These are phyloP conservation scores for Eilema caniola DNA, from an alignment of 2,888 invertebrate genomes.

Conservation along the genomic window DNA sequence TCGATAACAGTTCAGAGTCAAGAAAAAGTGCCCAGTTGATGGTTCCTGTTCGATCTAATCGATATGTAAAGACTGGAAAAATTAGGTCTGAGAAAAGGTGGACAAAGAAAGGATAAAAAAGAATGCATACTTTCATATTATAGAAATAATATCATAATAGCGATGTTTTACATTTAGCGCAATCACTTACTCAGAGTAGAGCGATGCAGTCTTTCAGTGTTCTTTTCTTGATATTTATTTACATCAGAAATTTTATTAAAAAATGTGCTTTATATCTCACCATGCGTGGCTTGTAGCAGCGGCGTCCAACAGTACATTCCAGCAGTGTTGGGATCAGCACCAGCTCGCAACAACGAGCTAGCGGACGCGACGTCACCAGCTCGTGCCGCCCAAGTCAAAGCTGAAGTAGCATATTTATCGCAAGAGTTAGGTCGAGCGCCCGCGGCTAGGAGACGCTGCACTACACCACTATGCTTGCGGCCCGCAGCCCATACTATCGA, in stretches of 20 bases:
- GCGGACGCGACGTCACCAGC: slow-evolving; percentile 96
- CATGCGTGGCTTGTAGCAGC: slow-evolving; percentile 92
- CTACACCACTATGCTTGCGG: slow-evolving; percentile 95
- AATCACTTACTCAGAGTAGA: no score
- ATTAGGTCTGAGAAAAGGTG: no score
- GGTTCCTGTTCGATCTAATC: no score
- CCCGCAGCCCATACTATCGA: slow-evolving; percentile 98
- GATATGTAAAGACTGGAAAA: no score
- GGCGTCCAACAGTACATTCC: slow-evolving; percentile 99
- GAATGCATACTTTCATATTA: no score
- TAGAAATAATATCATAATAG: no score
- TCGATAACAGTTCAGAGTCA: neutral
- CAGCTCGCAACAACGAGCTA: slow-evolving; percentile 92
- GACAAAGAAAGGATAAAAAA: no score
- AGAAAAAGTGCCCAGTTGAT: no score
- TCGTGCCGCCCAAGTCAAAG: slow-evolving; percentile 98
- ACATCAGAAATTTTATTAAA: no score
- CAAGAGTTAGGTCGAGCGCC: slow-evolving; percentile 98
- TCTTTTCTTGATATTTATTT: no score
- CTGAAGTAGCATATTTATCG: slow-evolving; percentile 98
- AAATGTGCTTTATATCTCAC: slow-evolving; percentile 63
- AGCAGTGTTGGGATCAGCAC: slow-evolving; percentile 95
- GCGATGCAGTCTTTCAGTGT: no score
- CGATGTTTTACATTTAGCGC: no score
- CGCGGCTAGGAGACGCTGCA: slow-evolving; percentile 92